Evolutionary conservation across 2,797 vertebrate species (phyloP).

Genomic region (Chelon auratus): DNA sequence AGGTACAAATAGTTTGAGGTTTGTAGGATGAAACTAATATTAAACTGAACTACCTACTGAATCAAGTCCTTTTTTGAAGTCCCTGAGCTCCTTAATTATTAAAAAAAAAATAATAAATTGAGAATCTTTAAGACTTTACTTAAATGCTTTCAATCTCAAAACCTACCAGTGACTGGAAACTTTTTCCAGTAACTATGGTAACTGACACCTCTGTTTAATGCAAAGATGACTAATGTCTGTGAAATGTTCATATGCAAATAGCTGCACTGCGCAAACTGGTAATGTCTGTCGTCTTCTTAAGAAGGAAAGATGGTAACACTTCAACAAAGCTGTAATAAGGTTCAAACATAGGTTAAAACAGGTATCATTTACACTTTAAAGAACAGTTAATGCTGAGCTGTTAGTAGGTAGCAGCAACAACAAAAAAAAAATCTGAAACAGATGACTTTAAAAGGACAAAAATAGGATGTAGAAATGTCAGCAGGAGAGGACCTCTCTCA

Average conservation of each 20-base stretch:
- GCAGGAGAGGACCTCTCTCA: neutral
- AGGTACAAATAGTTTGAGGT: neutral
- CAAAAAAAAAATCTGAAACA: neutral
- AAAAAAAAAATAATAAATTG: neutral
- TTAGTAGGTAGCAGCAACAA: neutral
- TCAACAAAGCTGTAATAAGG: no score
- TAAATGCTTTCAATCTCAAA: neutral
- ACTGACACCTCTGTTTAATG: neutral
- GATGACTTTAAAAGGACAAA: neutral
- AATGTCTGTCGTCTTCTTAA: neutral
- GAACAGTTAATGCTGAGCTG: no score
- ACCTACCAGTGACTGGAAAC: neutral
- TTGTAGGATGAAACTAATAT: neutral
- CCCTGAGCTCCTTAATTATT: no score
- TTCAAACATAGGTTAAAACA: neutral
- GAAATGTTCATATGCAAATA: slow-evolving; percentile 23
- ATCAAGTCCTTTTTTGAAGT: neutral
- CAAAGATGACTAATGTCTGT: neutral
- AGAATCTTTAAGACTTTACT: slow-evolving; percentile 6
- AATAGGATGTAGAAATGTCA: neutral
- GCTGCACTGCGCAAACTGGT: neutral
- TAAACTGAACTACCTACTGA: slow-evolving; percentile 16
- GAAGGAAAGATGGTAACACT: no score
- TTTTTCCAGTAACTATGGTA: neutral
- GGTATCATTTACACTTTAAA: no score